These are phyloP conservation scores for Zingel zingel DNA, from an alignment of 2,113 vertebrate species.

Conservation along the genomic window DNA sequence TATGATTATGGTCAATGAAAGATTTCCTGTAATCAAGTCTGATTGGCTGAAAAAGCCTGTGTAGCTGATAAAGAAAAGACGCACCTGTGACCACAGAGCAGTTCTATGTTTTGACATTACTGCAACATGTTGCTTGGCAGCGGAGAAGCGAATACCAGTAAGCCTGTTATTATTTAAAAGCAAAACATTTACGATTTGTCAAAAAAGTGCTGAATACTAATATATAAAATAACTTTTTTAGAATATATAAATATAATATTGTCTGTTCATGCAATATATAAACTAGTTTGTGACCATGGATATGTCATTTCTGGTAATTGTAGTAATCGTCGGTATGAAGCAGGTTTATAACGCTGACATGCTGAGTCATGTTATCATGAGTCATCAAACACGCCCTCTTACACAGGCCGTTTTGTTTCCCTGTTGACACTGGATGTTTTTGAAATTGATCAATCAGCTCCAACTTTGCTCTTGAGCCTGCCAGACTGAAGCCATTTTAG, in stretches of 20 bases:
- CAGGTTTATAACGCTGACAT: constrained; percentile 3
- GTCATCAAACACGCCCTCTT: constrained; percentile 38
- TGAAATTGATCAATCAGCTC: constrained; percentile 11
- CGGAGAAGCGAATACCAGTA: background rate
- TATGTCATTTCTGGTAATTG: constrained; percentile 12
- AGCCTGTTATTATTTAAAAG: background rate
- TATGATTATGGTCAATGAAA: background rate
- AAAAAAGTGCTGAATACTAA: background rate
- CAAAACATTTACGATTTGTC: background rate
- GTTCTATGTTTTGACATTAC: background rate
- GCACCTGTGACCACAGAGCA: constrained; percentile 24
- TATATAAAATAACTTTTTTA: background rate
- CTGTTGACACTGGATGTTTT: background rate
- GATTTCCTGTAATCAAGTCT: background rate
- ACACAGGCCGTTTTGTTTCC: background rate
- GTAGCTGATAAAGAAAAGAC: constrained; percentile 24
- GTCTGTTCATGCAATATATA: background rate
- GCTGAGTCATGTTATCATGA: constrained; percentile 52
- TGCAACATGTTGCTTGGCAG: background rate
- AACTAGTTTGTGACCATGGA: background rate
- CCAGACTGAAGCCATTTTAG: background rate
- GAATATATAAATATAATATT: background rate
- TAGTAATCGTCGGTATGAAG: background rate
- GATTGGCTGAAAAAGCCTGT: constrained; percentile 1
- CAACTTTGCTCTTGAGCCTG: background rate